Percentiles rank a stretch among this genome's conserved stretches.
Evolutionary conservation across 2,888 invertebrate genomes (phyloP).

Genomic region (Tachina grossa): DNA sequence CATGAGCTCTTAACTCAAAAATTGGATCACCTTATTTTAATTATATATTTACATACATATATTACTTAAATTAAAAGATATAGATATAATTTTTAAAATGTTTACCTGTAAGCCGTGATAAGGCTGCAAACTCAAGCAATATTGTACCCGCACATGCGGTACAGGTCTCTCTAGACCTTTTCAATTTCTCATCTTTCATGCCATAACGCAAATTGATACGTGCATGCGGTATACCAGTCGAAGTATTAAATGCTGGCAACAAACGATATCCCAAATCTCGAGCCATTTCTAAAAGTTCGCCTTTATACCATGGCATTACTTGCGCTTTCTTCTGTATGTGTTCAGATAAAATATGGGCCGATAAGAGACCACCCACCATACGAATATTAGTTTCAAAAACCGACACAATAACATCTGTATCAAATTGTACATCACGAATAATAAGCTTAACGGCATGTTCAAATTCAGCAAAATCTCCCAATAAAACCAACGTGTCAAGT

Average conservation of each 20-base stretch:
- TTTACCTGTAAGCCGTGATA: constrained; percentile 92
- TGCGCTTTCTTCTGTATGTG: constrained; percentile 90
- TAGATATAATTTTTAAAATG: background rate
- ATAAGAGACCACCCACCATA: constrained; percentile 96
- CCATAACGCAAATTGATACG: constrained; percentile 94
- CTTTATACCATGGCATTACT: constrained; percentile 92
- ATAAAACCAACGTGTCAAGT: constrained; percentile 94
- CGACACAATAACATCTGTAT: constrained; percentile 96
- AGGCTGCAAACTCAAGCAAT: constrained; percentile 97
- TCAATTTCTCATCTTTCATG: constrained; percentile 89
- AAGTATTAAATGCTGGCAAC: constrained; percentile 98
- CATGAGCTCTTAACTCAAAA: constrained; percentile 96
- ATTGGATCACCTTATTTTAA: constrained; percentile 87
- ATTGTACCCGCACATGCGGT: constrained; percentile 99
- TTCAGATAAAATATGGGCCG: constrained; percentile 94
- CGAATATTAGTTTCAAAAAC: constrained; percentile 99
- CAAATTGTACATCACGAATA: constrained; percentile 93
- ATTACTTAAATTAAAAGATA: background rate
- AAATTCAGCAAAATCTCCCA: constrained; percentile 97
- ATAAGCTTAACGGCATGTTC: constrained; percentile 94
- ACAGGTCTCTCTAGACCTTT: constrained; percentile 94
- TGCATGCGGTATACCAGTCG: constrained; percentile 98
- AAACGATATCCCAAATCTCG: constrained; percentile 95
- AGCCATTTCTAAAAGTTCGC: constrained; percentile 94
- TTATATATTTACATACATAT: background rate